phyloP scores from a whole-genome alignment of 2,113 vertebrate genomes.

The Salvelinus sp. region DNA sequence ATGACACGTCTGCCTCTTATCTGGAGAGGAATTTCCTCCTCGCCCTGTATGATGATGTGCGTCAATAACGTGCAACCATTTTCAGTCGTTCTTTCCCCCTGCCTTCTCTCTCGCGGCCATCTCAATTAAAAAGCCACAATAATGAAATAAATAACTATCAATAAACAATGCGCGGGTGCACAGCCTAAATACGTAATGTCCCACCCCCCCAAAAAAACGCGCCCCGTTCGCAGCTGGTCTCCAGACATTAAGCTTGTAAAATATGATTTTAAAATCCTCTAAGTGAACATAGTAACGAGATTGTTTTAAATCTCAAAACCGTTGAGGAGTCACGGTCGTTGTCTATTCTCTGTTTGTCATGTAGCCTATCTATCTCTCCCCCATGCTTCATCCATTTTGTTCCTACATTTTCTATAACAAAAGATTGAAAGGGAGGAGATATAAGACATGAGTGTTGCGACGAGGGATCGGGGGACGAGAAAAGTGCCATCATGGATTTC shows the following conservation, averaged over 20 bases:
- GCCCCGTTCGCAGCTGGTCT: constrained; percentile 35
- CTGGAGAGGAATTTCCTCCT: constrained; percentile 74
- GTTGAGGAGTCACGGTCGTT: constrained; percentile 60
- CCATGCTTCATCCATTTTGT: constrained; percentile 76
- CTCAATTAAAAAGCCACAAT: constrained; percentile 77
- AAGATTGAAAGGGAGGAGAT: constrained; percentile 76
- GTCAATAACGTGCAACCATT: constrained; percentile 82
- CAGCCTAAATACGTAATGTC: constrained; percentile 47
- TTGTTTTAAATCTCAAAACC: constrained; percentile 12
- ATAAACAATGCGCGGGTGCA: constrained; percentile 65
- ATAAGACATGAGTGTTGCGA: constrained; percentile 64
- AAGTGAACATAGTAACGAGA: constrained; percentile 5
- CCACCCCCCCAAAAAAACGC: constrained; percentile 5
- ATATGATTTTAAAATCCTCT: constrained; percentile 25
- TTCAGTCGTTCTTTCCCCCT: constrained; percentile 71
- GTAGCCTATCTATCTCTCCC: constrained; percentile 53
- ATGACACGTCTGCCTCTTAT: constrained; percentile 77
- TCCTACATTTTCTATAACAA: constrained; percentile 79
- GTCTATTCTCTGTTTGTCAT: constrained; percentile 46
- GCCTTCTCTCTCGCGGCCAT: constrained; percentile 78
- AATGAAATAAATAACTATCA: constrained; percentile 78
- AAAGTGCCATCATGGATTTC: constrained; percentile 79
- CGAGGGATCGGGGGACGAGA: constrained; percentile 51
- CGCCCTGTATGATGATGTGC: constrained; percentile 74
- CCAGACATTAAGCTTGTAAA: constrained; percentile 10